Evolutionary conservation across 1,140 invertebrate species (phyloP), one percentile per base, ranked within the genome.

Genomic region (Macrocentrus cingulum): DNA sequence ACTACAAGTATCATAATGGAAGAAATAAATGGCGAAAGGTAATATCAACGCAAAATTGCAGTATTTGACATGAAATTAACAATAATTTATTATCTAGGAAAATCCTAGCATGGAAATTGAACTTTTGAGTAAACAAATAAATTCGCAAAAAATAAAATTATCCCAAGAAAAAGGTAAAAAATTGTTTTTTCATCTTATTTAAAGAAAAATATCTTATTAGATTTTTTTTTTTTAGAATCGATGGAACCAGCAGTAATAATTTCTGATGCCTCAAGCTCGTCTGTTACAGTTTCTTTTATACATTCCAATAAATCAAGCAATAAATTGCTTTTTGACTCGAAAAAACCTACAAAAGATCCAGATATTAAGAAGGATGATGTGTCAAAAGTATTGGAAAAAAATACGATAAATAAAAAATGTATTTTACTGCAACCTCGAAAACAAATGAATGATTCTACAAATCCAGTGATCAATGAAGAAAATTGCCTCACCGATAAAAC

Each of bases 1-100:
- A 67, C 11, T 67, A 67, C 60, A 67, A 67, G 41, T 67, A 67
- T 4, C 66, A 67, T 9, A 62, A 59, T 46, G 67, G 61, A 32
- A 59, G 58, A 32, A 54, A 63, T 1, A 60, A 44, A 16, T 49
- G 19, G 56, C 42, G 34, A 67, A 65, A 20, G 56, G 64, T n/a
- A n/a, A n/a, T 1, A 59, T 29, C 9, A 29, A 29, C 9, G 9
- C 4, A 5, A 4, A 9, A 29, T 29, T 29, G 25, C 4, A 29
- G 9, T 5, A 29, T 29, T 29, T 29, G 4, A 5, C 9, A 4
- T 9, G 9, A 5, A 4, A 29, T 29, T 60, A 39, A 52, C 65
- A 8, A 59, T 67, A 9, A 66, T 39, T 39, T 39, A 13, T 39
- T 39, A n/a, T 39, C 11, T 11, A 39, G 36, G 36, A 39, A 39